Evolutionary conservation across 2,888 invertebrate genomes (phyloP).

Genomic region (Lasiommata megera): DNA sequence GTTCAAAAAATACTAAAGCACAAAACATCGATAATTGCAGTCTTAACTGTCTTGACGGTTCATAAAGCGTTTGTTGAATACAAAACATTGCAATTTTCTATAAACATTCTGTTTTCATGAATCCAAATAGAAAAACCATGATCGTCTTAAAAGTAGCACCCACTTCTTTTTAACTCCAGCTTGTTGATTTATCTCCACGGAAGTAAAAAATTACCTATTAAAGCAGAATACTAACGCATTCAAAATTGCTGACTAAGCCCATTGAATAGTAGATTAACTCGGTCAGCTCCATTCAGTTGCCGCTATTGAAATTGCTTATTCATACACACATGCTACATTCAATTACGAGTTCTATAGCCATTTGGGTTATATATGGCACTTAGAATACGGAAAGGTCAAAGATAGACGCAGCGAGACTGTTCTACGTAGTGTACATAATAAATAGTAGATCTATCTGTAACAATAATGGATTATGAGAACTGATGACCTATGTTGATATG

Average conservation of each 20-base stretch:
- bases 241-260: constrained; percentile 16
- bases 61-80: no score
- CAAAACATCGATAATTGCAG: no score
- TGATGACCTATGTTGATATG: not conserved
- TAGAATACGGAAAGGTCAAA: constrained; percentile 55
- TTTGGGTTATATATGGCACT: no score
- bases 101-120: no score
- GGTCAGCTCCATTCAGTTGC: constrained; percentile 22
- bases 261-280: constrained; percentile 15
- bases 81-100: no score
- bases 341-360: constrained; percentile 48
- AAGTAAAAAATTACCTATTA: not conserved
- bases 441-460: not conserved
- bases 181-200: not conserved
- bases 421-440: not conserved
- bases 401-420: constrained; percentile 33
- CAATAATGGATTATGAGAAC: not conserved
- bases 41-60: no score
- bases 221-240: not conserved
- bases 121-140: no score
- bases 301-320: constrained; percentile 52
- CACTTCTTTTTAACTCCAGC: not conserved
- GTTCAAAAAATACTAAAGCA: no score
- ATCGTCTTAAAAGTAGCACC: no score
- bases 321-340: constrained; percentile 58